Evolutionary conservation across 2,888 invertebrate species (phyloP).

Genomic region (Lepeophtheirus nordmannii): DNA sequence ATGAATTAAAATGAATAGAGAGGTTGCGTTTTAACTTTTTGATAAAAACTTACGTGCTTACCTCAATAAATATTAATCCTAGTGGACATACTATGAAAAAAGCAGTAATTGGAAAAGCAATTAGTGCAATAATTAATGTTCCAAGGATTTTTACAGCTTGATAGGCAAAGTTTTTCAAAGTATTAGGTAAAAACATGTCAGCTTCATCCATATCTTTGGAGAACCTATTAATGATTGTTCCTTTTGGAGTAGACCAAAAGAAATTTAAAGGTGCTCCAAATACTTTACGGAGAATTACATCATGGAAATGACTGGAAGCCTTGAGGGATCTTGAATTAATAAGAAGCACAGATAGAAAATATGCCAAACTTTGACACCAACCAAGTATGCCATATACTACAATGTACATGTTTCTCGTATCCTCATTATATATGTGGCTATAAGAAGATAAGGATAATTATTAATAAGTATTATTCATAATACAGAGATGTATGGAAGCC

Average conservation of each 20-base stretch:
- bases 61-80: conserved; percentile 1
- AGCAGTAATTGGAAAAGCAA: conserved; percentile 5
- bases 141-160: conserved; percentile 8
- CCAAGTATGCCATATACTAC: conserved; percentile 13
- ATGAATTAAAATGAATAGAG: not conserved
- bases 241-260: conserved; percentile 11
- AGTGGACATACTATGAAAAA: conserved; percentile 6
- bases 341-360: not conserved
- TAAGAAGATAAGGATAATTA: not conserved
- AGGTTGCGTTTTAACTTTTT: not conserved
- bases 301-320: conserved; percentile 10
- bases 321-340: not conserved
- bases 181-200: conserved; percentile 10
- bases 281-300: conserved; percentile 1
- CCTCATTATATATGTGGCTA: not conserved
- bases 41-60: not conserved
- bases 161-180: conserved; percentile 13
- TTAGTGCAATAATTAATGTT: conserved; percentile 3
- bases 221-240: conserved; percentile 12
- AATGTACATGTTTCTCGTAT: conserved; percentile 6
- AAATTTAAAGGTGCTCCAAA: conserved; percentile 6
- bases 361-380: not conserved
- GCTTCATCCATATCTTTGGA: conserved; percentile 11
- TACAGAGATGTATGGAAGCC: not conserved
- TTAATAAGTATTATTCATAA: not conserved